Evolutionary conservation across 2,888 invertebrate genomes (phyloP).

Genomic region (Hartigia nigra): DNA sequence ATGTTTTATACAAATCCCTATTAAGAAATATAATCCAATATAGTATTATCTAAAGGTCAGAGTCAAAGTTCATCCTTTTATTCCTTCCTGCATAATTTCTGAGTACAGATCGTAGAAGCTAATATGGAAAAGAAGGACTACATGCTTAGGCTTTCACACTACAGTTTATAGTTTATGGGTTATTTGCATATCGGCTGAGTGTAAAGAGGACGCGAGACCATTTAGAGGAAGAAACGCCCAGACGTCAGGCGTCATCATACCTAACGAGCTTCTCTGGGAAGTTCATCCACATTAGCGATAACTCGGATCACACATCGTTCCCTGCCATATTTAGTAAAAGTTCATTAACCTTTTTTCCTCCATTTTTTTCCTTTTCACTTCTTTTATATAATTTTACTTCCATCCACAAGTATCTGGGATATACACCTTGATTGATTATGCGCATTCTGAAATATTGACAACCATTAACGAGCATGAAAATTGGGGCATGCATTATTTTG

Average conservation of each 20-base stretch:
- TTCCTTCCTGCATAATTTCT: neutral
- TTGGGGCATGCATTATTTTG: neutral
- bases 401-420: neutral
- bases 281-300: conserved; percentile 8
- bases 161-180: neutral
- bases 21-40: neutral
- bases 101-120: neutral
- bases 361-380: neutral
- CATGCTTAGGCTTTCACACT: neutral
- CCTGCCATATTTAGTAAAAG: conserved; percentile 6
- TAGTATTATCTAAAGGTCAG: neutral
- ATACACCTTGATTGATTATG: conserved; percentile 1
- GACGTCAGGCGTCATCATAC: conserved; percentile 11
- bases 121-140: neutral
- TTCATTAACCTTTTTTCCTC: conserved; percentile 4
- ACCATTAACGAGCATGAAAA: neutral
- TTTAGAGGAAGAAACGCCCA: conserved; percentile 15
- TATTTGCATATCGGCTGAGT: conserved; percentile 17
- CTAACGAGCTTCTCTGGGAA: neutral
- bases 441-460: neutral
- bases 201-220: conserved; percentile 1
- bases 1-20: neutral
- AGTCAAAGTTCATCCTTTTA: neutral
- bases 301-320: conserved; percentile 3
- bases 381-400: neutral